These are phyloP conservation scores for Tethya wilhelma DNA, from an alignment of 37 sponge, comb jelly and placozoan genomes.

Conservation along the genomic window DNA sequence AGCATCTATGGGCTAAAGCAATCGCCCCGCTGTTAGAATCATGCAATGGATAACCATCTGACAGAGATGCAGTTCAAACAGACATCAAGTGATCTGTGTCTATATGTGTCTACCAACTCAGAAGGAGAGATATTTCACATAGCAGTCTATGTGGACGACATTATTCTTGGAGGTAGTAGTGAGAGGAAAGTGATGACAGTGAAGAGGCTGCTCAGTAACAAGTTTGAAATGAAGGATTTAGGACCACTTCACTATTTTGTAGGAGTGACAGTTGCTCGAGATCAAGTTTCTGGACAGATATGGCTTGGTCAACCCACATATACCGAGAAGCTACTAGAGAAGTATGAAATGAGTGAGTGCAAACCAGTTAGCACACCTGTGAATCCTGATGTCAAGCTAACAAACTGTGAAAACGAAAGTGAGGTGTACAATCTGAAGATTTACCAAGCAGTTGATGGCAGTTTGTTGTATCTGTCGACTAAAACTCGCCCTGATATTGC, in stretches of 20 bases:
- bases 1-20: constrained; percentile 54
- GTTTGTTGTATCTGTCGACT: constrained; percentile 13
- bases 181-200: constrained; percentile 19
- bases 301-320: constrained; percentile 56
- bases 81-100: constrained; percentile 23
- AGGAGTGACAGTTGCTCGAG: constrained; percentile 38
- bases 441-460: constrained; percentile 42
- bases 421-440: constrained; percentile 21
- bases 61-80: constrained; percentile 55
- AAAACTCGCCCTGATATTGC: no score
- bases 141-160: no score
- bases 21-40: constrained; percentile 45
- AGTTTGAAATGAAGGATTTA: constrained; percentile 34
- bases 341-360: constrained; percentile 32
- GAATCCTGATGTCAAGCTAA: constrained; percentile 32
- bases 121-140: no score
- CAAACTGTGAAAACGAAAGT: background rate
- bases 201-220: constrained; percentile 16
- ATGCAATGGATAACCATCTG: constrained; percentile 15
- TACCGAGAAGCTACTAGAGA: constrained; percentile 36
- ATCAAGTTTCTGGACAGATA: constrained; percentile 10
- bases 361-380: constrained; percentile 36
- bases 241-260: constrained; percentile 48
- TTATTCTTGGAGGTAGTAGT: constrained; percentile 36
- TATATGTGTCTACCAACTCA: no score